Evolutionary conservation across 2,888 invertebrate genomes (phyloP), one percentile per base, ranked within the genome.

Genomic region (Lithophane leautieri): DNA sequence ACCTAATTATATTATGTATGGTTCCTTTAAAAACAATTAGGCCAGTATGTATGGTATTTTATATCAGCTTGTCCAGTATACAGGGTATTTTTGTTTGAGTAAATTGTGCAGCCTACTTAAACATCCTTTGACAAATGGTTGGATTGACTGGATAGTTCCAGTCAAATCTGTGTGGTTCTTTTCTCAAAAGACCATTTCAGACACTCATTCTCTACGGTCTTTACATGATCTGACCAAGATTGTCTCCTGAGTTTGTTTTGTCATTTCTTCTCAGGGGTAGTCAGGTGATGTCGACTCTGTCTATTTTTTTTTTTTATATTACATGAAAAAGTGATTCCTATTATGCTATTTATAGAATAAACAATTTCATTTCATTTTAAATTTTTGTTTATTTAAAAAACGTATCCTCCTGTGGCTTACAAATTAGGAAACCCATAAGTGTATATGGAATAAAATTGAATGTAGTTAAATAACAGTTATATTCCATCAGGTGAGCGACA

Each of bases 1-100:
- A 68, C 63, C 56, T 62, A 61, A 74, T 79, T 70, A 52, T 44
- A 42, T 56, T 4, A 34, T 34, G 34, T 52, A 44, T 34, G 66
- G 34, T 58, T 66, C 52, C 22, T 62, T 50, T 60, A 42, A 73
- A 67, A 73, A 67, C 50, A 70, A 65, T 70, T 67, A 70, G 44
- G 25, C 40, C 19, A 50, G 3, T n/a, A 28, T 65, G 34, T 2
- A 28, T 16, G 22, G 16, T 16, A 67, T 67, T 50, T 67, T 34
- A n/a, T 67, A 34, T n/a, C 16, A 34, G 7, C 19, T 34, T 54
- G 11, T 19, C 3, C 34, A 52, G 1, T 19, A 28, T 11, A 40
- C 47, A 47, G 28, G 8, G 0, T 54, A 4, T 4, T 54, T 54
- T 25, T 56, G 1, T 56, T 25, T 52, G 0, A 22, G 22, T 52